Conservation (phyloP, 2,113 vertebrate species). For the Centropristis striata region DNA sequence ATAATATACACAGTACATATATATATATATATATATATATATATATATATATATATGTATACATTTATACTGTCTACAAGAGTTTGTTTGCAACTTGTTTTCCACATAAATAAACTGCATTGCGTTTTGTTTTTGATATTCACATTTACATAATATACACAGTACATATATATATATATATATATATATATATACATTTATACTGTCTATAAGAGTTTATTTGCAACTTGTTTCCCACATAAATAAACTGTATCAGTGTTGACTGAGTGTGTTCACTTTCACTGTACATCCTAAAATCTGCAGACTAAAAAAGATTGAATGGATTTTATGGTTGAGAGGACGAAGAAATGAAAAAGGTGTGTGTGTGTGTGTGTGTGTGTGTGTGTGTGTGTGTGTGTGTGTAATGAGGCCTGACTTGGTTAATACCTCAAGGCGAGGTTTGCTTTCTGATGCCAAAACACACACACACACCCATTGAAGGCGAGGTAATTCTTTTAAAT, state of each 20-base stretch:
- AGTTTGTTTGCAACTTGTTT: not conserved
- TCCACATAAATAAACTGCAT: constrained; percentile 20
- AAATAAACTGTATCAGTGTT: constrained; percentile 17
- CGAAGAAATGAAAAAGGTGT: constrained; percentile 45
- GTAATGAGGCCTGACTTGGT: constrained; percentile 75
- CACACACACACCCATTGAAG: not conserved
- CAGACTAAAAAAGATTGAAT: constrained; percentile 28
- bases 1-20: too few relatives aligned
- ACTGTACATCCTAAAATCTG: constrained; percentile 33
- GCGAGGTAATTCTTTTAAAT: constrained; percentile 51
- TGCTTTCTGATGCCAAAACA: constrained; percentile 46
- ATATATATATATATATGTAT: too few relatives aligned
- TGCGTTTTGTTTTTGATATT: constrained; percentile 11
- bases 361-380: constrained; percentile 29
- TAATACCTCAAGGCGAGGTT: constrained; percentile 70
- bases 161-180: too few relatives aligned
- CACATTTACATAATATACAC: not conserved
- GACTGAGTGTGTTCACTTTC: not conserved
- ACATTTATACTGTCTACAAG: not conserved
- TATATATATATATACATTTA: too few relatives aligned
- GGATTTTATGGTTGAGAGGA: constrained; percentile 62
- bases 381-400: constrained; percentile 47
- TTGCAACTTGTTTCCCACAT: not conserved
- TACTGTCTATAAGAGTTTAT: not conserved
- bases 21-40: too few relatives aligned